Evolutionary conservation across 2,113 vertebrate genomes (phyloP).

Genomic region (Limnothrissa miodon): DNA sequence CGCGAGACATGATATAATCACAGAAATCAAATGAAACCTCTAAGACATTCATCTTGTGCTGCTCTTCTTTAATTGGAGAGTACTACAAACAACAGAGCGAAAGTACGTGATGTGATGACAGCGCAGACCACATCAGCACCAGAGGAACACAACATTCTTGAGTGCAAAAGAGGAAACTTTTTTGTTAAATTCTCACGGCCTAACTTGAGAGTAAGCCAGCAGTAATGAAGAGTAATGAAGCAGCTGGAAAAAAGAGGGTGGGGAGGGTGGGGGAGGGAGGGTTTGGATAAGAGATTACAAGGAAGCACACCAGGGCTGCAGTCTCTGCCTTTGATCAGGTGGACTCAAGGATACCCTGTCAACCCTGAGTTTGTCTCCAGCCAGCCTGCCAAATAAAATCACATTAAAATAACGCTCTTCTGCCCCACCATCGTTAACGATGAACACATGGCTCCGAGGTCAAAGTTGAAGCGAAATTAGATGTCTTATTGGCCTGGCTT

Average conservation of each 20-base stretch:
- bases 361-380: neutral
- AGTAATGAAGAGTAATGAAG: neutral
- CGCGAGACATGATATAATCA: neutral
- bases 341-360: conserved; percentile 1
- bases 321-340: neutral
- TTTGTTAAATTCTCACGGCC: neutral
- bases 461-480: neutral
- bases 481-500: neutral
- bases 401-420: neutral
- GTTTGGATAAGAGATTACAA: no score
- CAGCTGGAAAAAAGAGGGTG: neutral
- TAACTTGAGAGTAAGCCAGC: neutral
- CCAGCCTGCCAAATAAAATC: neutral
- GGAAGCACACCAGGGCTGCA: neutral
- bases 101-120: neutral
- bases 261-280: neutral
- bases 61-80: neutral
- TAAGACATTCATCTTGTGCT: no score
- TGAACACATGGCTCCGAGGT: neutral
- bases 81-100: neutral
- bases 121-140: neutral
- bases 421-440: neutral
- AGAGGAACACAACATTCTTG: neutral
- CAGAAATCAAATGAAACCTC: neutral
- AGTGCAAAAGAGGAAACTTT: neutral